Evolutionary conservation across 2,888 invertebrate species (phyloP).

Genomic region (Hofmannophila pseudospretella): DNA sequence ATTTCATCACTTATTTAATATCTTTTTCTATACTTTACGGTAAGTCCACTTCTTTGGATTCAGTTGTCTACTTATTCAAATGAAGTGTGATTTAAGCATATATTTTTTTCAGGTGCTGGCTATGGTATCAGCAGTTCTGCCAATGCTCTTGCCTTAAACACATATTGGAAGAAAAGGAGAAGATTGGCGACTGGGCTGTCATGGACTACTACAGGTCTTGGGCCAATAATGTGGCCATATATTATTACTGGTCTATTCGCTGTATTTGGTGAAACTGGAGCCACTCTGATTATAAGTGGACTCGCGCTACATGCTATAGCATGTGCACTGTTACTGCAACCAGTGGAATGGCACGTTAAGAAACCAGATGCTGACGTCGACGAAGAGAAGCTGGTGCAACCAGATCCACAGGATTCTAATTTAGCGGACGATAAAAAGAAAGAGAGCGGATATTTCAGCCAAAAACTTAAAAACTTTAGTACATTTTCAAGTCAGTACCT

Average conservation of each 20-base stretch:
- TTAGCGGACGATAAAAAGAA: constrained; percentile 32
- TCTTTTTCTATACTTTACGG: constrained; percentile 83
- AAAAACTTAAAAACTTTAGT: constrained; percentile 61
- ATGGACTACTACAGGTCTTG: constrained; percentile 84
- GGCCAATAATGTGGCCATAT: constrained; percentile 85
- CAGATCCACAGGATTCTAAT: constrained; percentile 19
- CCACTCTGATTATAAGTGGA: constrained; percentile 81
- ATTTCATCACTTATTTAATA: constrained; percentile 80
- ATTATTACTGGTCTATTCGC: constrained; percentile 81
- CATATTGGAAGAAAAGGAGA: constrained; percentile 84
- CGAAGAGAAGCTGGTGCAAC: constrained; percentile 40
- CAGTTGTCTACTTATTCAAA: too few species aligned
- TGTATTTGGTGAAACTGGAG: constrained; percentile 80
- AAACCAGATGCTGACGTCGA: constrained; percentile 39
- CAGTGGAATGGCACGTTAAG: constrained; percentile 85
- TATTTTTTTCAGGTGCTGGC: constrained; percentile 74
- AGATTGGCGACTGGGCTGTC: constrained; percentile 84
- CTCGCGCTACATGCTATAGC: constrained; percentile 83
- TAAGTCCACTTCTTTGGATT: constrained; percentile 52
- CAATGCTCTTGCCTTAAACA: constrained; percentile 84
- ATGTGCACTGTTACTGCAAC: constrained; percentile 83
- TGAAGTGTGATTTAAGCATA: too few species aligned
- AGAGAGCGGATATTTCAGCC: constrained; percentile 62
- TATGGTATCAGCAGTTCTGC: constrained; percentile 83
- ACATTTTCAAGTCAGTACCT: constrained; percentile 81